Base-by-base conservation (phyloP, 2,888 invertebrate genomes). In the Sarcophaga caerulescens region DNA sequence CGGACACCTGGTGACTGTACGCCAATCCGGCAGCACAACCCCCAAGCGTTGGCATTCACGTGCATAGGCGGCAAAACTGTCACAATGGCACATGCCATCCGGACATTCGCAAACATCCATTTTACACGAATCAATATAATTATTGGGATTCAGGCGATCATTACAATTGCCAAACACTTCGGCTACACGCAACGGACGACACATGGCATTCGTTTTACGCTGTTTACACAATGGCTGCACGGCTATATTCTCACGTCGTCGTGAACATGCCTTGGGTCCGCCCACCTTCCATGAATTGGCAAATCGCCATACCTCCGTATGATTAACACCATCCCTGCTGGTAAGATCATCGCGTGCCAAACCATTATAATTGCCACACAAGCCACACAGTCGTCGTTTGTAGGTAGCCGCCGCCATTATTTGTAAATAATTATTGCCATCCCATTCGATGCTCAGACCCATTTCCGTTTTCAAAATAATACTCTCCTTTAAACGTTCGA, bases 331-430 rank as follows among this genome's bases (percentile, higher is more conserved):
- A 88, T 95, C 95, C 75, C 96, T 94, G 73, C 95, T 95, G 88
- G 94, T 95, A 91, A 98, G 95, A 93, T 98, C 99, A 92, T 98
- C 99, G 88, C 96, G 95, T 4, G 96, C 95, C 87, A 96, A 94
- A 68, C 96, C 96, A 93, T 99, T 99, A 93, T 97, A 99, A 92
- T 99, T 99, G 1, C 99, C 99, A 91, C 99, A 99, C 21, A 99
- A 94, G 17, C 99, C 99, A 91, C 98, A 98, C 82, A 98, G 93
- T 89, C 95, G 95, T 81, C 95, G 95, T 92, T 96, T 97, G 93
- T 95, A 97, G 77, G 93, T 94, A 84, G 94, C 95, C 17, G 95
- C 95, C 90, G 95, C 95, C 5, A 97, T 96, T 17, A 98, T 97
- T 94, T 99, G 98, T 84, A 98, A 94, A 91, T 98, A 98, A 89